Percentiles rank a stretch among this genome's conserved stretches.
These are phyloP conservation scores for Macrophya annulata DNA, from an alignment of 2,888 invertebrate species.

Conservation along the genomic window DNA sequence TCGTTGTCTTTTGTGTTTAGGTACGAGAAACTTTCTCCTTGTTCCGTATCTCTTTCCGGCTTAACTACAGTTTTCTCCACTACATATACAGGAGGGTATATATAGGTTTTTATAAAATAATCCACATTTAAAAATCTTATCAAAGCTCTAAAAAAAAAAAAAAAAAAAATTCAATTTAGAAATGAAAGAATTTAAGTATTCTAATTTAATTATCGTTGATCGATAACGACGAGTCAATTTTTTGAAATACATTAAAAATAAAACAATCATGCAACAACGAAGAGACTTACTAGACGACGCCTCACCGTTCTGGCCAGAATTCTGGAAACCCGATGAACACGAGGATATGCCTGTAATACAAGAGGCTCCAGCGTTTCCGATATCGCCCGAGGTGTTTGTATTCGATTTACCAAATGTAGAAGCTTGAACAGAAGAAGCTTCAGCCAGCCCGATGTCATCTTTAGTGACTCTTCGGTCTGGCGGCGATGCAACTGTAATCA, in stretches of 20 bases:
- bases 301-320: slow-evolving; percentile 79
- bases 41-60: background rate
- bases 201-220: too few species aligned
- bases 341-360: slow-evolving; percentile 74
- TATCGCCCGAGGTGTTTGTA: slow-evolving; percentile 62
- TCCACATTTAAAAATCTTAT: too few species aligned
- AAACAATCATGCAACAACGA: slow-evolving; percentile 9
- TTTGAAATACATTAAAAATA: background rate
- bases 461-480: slow-evolving; percentile 86
- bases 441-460: slow-evolving; percentile 81
- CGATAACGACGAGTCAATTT: background rate
- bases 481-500: slow-evolving; percentile 91
- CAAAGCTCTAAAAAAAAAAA: too few species aligned
- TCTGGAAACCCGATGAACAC: slow-evolving; percentile 67
- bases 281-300: slow-evolving; percentile 78
- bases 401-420: slow-evolving; percentile 68
- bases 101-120: too few species aligned
- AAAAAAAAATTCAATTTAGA: too few species aligned
- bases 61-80: background rate
- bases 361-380: slow-evolving; percentile 79
- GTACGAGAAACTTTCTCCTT: background rate
- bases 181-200: too few species aligned
- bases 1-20: slow-evolving; percentile 7
- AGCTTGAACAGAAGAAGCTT: slow-evolving; percentile 70
- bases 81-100: background rate